Conservation (phyloP, 2,797 vertebrate genomes). For the Tauraco hartlaubi region DNA sequence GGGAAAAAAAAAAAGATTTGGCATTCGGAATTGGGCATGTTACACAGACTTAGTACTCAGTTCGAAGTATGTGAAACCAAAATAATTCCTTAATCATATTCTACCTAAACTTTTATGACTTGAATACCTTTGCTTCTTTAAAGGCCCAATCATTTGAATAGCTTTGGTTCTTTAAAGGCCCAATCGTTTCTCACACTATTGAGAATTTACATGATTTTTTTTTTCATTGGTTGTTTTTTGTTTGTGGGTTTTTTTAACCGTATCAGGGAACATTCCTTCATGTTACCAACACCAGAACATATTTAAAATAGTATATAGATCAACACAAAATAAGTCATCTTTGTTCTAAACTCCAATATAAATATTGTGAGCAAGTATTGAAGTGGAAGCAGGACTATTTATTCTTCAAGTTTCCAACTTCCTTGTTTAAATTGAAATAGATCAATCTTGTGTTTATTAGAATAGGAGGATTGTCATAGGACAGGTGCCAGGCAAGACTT, state of each 20-base stretch:
- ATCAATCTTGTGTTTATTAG: not conserved
- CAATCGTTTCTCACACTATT: not conserved
- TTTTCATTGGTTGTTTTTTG: not conserved
- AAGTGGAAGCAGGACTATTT: not conserved
- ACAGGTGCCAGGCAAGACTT: not conserved
- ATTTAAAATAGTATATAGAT: not conserved
- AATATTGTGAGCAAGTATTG: not conserved
- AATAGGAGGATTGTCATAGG: not conserved
- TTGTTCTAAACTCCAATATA: not conserved
- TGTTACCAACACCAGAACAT: not conserved
- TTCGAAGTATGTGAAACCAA: not conserved
- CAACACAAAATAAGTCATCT: not conserved
- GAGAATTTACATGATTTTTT: not conserved
- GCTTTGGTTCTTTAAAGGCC: not conserved
- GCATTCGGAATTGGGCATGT: not conserved
- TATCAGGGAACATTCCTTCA: not conserved
- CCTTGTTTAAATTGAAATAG: not conserved
- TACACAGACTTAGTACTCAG: not conserved
- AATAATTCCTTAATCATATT: not conserved
- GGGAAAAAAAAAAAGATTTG: not conserved
- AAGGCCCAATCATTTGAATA: not conserved
- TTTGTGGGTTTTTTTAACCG: not conserved
- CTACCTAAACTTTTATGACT: not conserved
- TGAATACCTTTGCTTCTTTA: not conserved
- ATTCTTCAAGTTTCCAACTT: not conserved